phyloP scores from a whole-genome alignment of 2,888 invertebrate genomes.

The Drosophila leonis region DNA sequence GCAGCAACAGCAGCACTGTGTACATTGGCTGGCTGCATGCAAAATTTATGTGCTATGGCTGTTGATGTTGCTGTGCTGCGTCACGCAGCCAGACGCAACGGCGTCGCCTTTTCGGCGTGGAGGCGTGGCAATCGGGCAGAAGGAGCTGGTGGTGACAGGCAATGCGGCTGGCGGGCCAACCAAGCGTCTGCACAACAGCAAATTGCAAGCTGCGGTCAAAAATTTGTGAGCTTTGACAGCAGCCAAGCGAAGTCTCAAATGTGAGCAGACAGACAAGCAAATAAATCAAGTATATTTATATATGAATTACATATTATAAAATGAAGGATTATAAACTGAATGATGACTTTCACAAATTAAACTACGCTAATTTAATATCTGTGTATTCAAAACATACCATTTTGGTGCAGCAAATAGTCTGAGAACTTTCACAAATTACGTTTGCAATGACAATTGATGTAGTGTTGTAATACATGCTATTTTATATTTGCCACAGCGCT shows the following conservation, averaged over 20 bases:
- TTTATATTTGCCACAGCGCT: not conserved
- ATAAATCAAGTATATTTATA: not conserved
- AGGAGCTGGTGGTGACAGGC: not conserved
- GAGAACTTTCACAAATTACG: conserved; percentile 3
- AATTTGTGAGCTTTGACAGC: conserved; percentile 30
- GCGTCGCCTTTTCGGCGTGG: conserved; percentile 45
- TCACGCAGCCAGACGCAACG: conserved; percentile 76
- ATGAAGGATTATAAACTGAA: not conserved
- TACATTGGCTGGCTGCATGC: conserved; percentile 41
- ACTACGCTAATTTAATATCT: not conserved
- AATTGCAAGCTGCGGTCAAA: conserved; percentile 47
- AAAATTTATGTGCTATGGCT: conserved; percentile 76
- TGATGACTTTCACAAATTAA: not conserved
- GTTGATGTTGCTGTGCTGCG: conserved; percentile 63
- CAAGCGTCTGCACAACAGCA: conserved; percentile 14
- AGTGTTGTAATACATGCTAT: conserved; percentile 10
- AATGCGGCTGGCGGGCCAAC: not conserved
- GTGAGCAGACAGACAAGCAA: not conserved
- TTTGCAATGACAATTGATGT: not conserved
- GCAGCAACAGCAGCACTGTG: not conserved
- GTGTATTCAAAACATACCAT: conserved; percentile 11
- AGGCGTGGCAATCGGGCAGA: not conserved
- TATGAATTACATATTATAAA: not conserved
- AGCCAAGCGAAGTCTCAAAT: not conserved
- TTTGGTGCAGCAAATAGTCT: too few relatives aligned